Base-by-base conservation (phyloP, 35 echinoderm and acorn worm species). In the Anneissia japonica region DNA sequence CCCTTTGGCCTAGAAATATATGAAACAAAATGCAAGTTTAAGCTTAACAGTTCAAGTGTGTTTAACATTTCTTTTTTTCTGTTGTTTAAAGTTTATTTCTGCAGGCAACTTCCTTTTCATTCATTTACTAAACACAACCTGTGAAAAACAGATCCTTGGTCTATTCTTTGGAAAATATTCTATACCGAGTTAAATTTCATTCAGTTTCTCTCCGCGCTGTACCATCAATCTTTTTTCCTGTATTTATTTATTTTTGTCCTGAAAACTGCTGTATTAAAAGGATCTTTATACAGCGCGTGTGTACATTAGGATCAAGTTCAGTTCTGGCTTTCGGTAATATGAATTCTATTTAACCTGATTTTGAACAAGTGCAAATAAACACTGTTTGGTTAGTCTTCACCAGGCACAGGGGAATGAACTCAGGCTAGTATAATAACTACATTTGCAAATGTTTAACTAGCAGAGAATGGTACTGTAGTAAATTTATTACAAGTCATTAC, bases 291-390 rank as follows among this genome's bases (percentile, higher is more conserved):
- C n/a, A 64, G 51, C 51, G 21, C 11, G 11, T 64, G 51, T 64
- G 51, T 9, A 64, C 51, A 64, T 64, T 64, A 64, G 51, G 51
- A 64, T 64, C 51, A 64, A 64, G 51, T 64, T 64, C 51, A 64
- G 51, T 64, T 2, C 1, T 64, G 26, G 51, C 51, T 64, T 64
- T 64, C 51, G 11, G 51, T 64, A 64, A 64, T 64, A 64, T 64
- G 51, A 64, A 64, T 64, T 64, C 51, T 64, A 64, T 64, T 64
- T 64, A 64, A 64, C 51, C 51, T 64, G 51, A 64, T 64, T 64
- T 9, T 64, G 51, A 64, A 64, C 9, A 64, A 64, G 51, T 64
- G 51, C 51, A 64, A 64, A 64, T 64, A 64, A 64, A 64, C 51
- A 64, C 1, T 64, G 51, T 64, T 64, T 64, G 51, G 21, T 64